Evolutionary conservation across 2,113 vertebrate genomes (phyloP), one percentile per base, ranked within the genome.

Genomic region (Lanius ludovicianus): DNA sequence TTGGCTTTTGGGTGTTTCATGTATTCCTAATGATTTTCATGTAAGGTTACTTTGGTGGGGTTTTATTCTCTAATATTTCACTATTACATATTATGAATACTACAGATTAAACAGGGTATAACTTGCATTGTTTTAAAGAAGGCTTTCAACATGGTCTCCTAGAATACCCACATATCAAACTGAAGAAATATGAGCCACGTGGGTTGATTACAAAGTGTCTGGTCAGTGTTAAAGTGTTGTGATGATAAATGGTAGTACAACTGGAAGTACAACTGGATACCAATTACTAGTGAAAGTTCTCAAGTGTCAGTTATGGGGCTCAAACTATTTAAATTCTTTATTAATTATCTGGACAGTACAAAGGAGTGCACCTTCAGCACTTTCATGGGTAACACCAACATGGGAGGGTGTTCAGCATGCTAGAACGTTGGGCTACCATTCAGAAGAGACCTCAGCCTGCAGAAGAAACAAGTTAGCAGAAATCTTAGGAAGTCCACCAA

Each of bases 11-110:
- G 41, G 7, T 55, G 10, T 62, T 78, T 65, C 27, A 17, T 52
- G 13, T n/a, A 31, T 33, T 65, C 9, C 7, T 67, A 52, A 49
- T 23, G 10, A 67, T 70, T 78, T 77, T 87, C 2, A 12, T 17
- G 11, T 24, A 19, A 7, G 7, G 15, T 42, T 68, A 59, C 35
- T 79, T 41, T 16, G 10, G 10, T 52, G 31, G 39, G 0, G 0
- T 35, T 24, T 35, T 39, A 30, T 18, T 1, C 5, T 63, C 15
- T 27, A n/a, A 0, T 52, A 55, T 87, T 93, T 42, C 15, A 42
- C 60, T 62, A 15, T 70, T 70, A 20, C 7, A 11, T 65, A 17
- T 31, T 1, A 52, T 8, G 7, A 60, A 44, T 67, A 49, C 22
- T 70, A 25, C 30, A 75, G 15, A 47, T 74, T 27, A 75, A 82